Conservation (phyloP, 2,113 vertebrate genomes). For the Osmerus eperlanus region DNA sequence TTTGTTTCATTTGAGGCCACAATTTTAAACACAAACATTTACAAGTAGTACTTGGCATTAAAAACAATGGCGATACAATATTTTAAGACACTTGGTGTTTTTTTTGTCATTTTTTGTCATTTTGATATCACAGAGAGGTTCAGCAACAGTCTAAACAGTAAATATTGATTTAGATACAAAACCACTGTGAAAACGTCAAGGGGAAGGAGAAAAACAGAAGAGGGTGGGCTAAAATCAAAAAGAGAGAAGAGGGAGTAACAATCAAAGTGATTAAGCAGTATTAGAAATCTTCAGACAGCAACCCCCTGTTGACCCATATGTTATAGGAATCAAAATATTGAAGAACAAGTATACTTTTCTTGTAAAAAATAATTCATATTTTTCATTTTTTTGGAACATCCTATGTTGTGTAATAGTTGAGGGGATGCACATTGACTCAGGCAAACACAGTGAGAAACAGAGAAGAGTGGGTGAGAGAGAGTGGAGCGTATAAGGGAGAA, state of each 20-base stretch:
- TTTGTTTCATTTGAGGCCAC: constrained; percentile 81
- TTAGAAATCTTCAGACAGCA: constrained; percentile 51
- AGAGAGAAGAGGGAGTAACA: constrained; percentile 34
- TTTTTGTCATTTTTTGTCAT: constrained; percentile 66
- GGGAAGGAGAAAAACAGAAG: constrained; percentile 54
- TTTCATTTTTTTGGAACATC: constrained; percentile 32
- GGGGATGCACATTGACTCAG: constrained; percentile 50
- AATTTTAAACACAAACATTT: constrained; percentile 84
- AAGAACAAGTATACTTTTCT: constrained; percentile 50
- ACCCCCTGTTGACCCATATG: constrained; percentile 45
- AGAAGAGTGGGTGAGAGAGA: constrained; percentile 13
- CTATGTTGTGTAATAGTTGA: constrained; percentile 44
- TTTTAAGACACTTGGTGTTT: constrained; percentile 92
- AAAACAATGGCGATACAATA: constrained; percentile 86
- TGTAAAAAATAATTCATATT: constrained; percentile 57
- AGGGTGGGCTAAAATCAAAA: constrained; percentile 44
- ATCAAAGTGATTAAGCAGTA: constrained; percentile 38
- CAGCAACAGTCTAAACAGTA: constrained; percentile 81
- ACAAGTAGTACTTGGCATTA: constrained; percentile 87
- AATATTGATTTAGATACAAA: constrained; percentile 76
- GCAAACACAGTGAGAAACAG: constrained; percentile 36
- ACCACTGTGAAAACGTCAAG: constrained; percentile 53
- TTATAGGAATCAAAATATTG: constrained; percentile 47
- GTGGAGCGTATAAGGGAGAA: constrained; percentile 12
- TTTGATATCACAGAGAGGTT: constrained; percentile 79